Conservation (phyloP, 2,113 vertebrate genomes). For the Nesogale talazaci region DNA sequence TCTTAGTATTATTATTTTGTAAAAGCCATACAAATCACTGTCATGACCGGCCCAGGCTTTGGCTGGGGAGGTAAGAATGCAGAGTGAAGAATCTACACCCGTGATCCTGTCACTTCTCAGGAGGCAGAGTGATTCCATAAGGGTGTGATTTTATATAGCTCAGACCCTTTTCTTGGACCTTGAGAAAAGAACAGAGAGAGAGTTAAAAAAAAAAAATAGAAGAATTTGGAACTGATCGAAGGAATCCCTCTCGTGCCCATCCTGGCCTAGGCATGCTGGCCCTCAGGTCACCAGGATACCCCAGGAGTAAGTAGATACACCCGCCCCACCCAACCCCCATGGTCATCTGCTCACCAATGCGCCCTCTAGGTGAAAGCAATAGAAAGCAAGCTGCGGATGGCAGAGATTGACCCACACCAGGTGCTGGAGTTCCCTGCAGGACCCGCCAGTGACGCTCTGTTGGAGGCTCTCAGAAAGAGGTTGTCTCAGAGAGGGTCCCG, state of each 20-base stretch:
- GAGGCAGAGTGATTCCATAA: background rate
- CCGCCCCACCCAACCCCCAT: too few relatives aligned
- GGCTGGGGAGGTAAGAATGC: background rate
- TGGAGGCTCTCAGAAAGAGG: background rate
- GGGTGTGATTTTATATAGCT: background rate
- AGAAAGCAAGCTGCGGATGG: background rate
- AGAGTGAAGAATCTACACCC: background rate
- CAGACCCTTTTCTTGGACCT: conserved; percentile 54
- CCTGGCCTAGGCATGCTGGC: background rate
- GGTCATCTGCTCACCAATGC: background rate
- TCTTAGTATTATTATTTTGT: too few relatives aligned
- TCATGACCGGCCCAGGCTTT: background rate
- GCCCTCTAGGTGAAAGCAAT: background rate
- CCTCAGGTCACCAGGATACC: background rate
- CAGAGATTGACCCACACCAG: background rate
- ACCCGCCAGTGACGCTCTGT: background rate
- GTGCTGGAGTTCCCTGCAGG: background rate
- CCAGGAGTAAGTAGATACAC: background rate
- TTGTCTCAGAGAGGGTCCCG: background rate
- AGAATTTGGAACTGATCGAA: conserved; percentile 69
- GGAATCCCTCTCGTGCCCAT: conserved; percentile 60
- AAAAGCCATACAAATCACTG: background rate
- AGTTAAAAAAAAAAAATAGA: conserved; percentile 50
- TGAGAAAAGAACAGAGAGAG: conserved; percentile 48
- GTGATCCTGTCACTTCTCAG: background rate